Percentiles rank a stretch among this genome's conserved stretches.
Conservation (phyloP, 2,888 invertebrate genomes). For the Halictus ligatus region DNA sequence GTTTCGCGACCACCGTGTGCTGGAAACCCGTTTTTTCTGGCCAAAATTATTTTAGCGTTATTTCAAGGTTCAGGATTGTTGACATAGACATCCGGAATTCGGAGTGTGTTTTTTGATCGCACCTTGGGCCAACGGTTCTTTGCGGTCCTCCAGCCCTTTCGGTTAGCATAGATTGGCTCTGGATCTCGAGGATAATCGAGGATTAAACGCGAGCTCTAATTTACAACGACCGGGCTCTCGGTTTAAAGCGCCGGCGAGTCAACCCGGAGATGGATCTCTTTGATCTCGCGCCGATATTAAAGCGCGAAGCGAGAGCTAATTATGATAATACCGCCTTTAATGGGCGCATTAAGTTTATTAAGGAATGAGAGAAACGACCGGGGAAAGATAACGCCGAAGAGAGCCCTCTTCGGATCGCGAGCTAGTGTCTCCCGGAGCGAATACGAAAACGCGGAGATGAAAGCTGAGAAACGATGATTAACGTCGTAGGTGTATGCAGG, state of each 20-base stretch:
- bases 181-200: neutral
- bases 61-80: neutral
- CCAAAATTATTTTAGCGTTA: neutral
- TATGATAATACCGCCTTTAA: neutral
- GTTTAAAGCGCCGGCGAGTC: neutral
- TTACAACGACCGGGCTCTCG: neutral
- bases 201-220: neutral
- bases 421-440: neutral
- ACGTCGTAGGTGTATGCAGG: neutral
- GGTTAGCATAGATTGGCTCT: neutral
- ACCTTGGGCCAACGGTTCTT: too few relatives aligned
- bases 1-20: neutral
- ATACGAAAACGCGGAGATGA: neutral
- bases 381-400: neutral
- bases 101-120: too few relatives aligned
- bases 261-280: neutral
- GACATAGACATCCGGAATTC: too few relatives aligned
- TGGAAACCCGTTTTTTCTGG: neutral
- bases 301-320: neutral
- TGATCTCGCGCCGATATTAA: slow-evolving; percentile 1
- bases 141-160: neutral
- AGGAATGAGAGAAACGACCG: neutral
- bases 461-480: neutral
- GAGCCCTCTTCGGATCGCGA: neutral
- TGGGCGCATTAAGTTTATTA: neutral